phyloP scores from a whole-genome alignment of 2,113 vertebrate genomes.

The Eonycteris spelaea region DNA sequence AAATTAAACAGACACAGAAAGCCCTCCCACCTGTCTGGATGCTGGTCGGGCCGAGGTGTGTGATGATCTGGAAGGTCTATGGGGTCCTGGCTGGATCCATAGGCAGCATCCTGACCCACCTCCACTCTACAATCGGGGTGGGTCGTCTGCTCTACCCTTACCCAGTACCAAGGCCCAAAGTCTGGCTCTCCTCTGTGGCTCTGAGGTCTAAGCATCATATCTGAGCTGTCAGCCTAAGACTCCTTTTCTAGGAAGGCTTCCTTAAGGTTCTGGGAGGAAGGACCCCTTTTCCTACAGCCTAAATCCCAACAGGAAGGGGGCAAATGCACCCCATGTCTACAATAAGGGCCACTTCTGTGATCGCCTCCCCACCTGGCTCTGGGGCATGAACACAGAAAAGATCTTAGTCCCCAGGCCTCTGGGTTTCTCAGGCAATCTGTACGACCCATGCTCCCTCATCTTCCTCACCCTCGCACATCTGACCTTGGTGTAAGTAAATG shows the following conservation, averaged over 20 bases:
- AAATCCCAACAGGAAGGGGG: background rate
- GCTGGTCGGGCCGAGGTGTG: background rate
- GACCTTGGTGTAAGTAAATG: background rate
- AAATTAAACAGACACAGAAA: background rate
- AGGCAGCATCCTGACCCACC: background rate
- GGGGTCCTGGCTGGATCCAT: background rate
- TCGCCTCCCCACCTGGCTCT: background rate
- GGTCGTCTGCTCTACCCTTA: background rate
- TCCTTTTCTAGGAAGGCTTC: background rate
- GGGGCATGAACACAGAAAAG: background rate
- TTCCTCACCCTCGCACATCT: background rate
- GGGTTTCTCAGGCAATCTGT: background rate
- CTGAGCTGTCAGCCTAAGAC: background rate
- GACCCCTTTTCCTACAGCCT: background rate
- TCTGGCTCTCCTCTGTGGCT: background rate
- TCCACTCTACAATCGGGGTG: background rate
- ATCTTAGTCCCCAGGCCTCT: background rate
- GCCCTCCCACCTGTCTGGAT: background rate
- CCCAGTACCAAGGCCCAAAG: background rate
- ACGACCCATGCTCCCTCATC: background rate
- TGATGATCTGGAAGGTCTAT: background rate
- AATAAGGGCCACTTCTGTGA: background rate
- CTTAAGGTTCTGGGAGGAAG: background rate
- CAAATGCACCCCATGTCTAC: background rate
- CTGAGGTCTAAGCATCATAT: background rate